Base-by-base conservation (phyloP, 2,888 invertebrate genomes). In the Crioceris asparagi region DNA sequence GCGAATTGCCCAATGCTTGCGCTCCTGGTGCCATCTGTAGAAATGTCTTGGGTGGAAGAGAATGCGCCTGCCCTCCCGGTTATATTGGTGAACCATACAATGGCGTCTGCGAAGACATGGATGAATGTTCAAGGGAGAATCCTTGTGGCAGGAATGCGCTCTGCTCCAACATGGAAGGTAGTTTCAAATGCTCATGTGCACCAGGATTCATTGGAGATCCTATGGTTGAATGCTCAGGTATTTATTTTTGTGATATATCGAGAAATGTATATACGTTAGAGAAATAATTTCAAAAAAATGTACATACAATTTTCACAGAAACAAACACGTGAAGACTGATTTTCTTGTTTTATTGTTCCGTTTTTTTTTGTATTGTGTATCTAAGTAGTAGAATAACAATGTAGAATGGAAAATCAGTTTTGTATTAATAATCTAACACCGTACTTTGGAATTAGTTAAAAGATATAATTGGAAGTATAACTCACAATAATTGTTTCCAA, bases 121-220 rank as follows among this genome's bases (percentile, higher is more conserved):
- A 88, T 62, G 85, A 83, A 63, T 88, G 88, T 57, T 66, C 75
- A 15, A 72, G 77, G 48, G 72, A 74, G 39, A 52, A 52, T 32
- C 56, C 58, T 16, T 91, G 91, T 60, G 90, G 90, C 35, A 71
- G 80, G 44, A 77, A 78, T 50, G 87, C 90, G 4, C 66, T 77
- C 35, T 91, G 91, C 60, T 74, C 77, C 43, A 88, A 90, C 61
- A 67, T 78, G 35, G 77, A 80, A 40, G 88, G 86, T 47, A 79
- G 77, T 51, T 86, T 78, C 64, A 76, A 77, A 49, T 91, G 91
- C 63, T 59, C 77, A 30, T 91, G 91, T 62, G 86, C 86, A 35
- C 77, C 79, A 52, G 90, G 90, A 52, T 86, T 77, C 64, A 71
- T 75, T 48, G 88, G 88, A 50, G 79, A 90, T 63, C 83, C 88